Conservation (phyloP, 1,140 invertebrate species). For the Drosophila ohnishii region DNA sequence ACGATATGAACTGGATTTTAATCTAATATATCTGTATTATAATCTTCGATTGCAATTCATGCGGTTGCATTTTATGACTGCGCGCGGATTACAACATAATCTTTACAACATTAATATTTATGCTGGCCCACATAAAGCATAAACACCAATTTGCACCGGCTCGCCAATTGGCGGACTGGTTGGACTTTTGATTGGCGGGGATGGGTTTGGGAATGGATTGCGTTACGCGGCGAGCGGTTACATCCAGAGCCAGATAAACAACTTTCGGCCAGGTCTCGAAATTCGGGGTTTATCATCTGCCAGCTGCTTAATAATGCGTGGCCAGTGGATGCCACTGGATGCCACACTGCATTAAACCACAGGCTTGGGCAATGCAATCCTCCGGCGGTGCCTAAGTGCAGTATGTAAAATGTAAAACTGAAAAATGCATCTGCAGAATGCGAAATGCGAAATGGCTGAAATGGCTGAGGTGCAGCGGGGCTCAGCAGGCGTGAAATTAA, state of each 20-base stretch:
- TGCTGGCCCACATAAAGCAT: constrained; percentile 69
- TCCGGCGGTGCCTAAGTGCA: constrained; percentile 9
- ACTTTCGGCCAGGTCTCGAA: constrained; percentile 57
- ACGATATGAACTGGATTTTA: constrained; percentile 39
- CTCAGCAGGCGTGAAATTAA: constrained; percentile 74
- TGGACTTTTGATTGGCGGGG: constrained; percentile 24
- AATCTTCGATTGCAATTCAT: constrained; percentile 49
- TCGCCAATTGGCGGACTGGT: constrained; percentile 47
- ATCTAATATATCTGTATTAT: constrained; percentile 34
- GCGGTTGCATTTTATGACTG: constrained; percentile 56
- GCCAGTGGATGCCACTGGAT: constrained; percentile 58
- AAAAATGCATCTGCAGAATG: constrained; percentile 60
- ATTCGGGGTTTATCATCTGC: constrained; percentile 47
- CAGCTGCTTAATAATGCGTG: constrained; percentile 78
- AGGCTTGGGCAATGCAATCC: constrained; percentile 54
- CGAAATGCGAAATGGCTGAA: constrained; percentile 45
- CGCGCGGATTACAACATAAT: constrained; percentile 56
- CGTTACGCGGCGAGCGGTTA: constrained; percentile 50
- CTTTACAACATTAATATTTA: constrained; percentile 63
- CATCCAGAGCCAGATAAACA: constrained; percentile 53
- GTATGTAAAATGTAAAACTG: constrained; percentile 47
- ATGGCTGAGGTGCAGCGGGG: constrained; percentile 39
- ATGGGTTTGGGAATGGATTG: constrained; percentile 38
- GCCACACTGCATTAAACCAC: constrained; percentile 27
- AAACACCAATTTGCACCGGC: constrained; percentile 61